Evolutionary conservation across 2,113 vertebrate genomes (phyloP).

Genomic region (Plestiodon gilberti): DNA sequence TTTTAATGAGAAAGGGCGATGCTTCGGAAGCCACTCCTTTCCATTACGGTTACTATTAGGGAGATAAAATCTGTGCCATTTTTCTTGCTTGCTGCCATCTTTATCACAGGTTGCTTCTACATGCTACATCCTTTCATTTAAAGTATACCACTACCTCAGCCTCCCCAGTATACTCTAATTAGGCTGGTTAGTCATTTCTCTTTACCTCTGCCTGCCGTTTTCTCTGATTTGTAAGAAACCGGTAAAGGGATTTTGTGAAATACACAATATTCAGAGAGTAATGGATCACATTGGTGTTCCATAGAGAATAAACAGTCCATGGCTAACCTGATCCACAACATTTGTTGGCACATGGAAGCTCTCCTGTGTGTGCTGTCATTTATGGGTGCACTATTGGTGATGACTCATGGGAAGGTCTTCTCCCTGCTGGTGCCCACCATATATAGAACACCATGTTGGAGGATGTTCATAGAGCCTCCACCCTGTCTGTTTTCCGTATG

Average conservation of each 20-base stretch:
- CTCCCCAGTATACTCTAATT: conserved; percentile 46
- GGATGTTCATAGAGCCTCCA: no score
- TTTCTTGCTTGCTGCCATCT: conserved; percentile 10
- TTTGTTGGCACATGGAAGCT: background rate
- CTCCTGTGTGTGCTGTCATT: no score
- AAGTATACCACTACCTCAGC: conserved; percentile 21
- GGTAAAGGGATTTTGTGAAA: conserved; percentile 29
- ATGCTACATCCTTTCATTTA: conserved; percentile 28
- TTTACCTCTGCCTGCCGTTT: conserved; percentile 36
- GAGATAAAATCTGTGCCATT: conserved; percentile 11
- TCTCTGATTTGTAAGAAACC: conserved; percentile 45
- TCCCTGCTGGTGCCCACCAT: no score
- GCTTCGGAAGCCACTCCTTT: conserved; percentile 17
- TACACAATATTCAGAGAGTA: conserved; percentile 13
- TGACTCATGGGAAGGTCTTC: no score
- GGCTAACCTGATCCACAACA: conserved; percentile 34
- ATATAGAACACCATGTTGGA: no score
- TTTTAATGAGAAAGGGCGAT: conserved; percentile 23
- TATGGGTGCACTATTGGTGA: no score
- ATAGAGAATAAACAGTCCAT: conserved; percentile 33
- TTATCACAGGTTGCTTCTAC: conserved; percentile 11
- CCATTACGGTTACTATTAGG: background rate
- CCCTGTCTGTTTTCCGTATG: no score
- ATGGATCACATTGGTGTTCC: conserved; percentile 9
- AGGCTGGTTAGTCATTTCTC: conserved; percentile 43